Conservation (phyloP, 2,113 vertebrate species). For the Carlito syrichta region DNA sequence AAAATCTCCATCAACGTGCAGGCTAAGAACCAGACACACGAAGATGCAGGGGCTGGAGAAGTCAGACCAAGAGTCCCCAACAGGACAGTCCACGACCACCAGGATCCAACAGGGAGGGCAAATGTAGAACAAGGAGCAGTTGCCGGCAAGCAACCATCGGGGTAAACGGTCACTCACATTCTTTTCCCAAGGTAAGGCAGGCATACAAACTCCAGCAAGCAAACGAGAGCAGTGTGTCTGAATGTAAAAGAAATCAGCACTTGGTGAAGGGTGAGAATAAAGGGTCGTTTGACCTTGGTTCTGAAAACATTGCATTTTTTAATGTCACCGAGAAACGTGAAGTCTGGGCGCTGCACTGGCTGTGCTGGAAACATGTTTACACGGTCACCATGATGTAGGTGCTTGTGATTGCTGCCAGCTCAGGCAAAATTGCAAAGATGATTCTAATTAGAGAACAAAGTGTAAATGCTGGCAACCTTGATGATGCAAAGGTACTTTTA, state of each 20-base stretch:
- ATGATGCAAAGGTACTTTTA: background rate
- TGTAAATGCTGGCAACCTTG: background rate
- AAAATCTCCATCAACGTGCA: background rate
- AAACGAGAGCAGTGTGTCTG: background rate
- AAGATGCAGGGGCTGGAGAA: too few relatives aligned
- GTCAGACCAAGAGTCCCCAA: too few relatives aligned
- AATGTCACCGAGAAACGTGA: background rate
- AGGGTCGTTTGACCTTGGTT: background rate
- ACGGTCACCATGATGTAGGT: background rate
- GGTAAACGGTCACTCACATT: background rate
- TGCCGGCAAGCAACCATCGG: too few relatives aligned
- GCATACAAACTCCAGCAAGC: background rate
- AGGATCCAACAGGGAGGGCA: too few relatives aligned
- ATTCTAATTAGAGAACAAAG: background rate
- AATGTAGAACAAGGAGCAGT: background rate
- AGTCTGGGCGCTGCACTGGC: too few relatives aligned
- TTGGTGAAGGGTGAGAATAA: background rate
- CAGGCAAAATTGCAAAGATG: background rate
- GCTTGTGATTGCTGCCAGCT: background rate
- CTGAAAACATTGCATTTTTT: background rate
- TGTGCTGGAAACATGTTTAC: background rate
- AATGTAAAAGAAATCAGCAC: background rate
- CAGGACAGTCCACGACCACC: too few relatives aligned
- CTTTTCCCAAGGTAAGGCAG: background rate
- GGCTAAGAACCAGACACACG: background rate